Conservation (phyloP, 2,113 vertebrate species). For the Sarotherodon lohbergeri region DNA sequence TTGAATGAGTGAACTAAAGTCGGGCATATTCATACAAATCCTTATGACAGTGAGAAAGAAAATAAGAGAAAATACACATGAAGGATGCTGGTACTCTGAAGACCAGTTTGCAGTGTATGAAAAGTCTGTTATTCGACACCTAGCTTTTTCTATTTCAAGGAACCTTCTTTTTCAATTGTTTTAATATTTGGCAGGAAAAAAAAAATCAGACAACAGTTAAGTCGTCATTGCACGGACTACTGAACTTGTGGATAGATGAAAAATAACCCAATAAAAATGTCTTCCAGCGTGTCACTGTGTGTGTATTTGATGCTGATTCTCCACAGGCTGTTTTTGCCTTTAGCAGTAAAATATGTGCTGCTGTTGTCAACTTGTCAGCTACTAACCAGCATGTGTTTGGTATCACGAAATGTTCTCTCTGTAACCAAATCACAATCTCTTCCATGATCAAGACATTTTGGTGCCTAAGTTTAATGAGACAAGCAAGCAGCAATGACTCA, state of each 20-base stretch:
- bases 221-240: background rate
- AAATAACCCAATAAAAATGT: background rate
- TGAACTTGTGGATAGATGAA: background rate
- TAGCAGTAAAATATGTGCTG: background rate
- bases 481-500: background rate
- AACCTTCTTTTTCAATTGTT: background rate
- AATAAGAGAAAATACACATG: background rate
- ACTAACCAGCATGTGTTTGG: background rate
- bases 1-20: background rate
- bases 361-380: background rate
- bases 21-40: background rate
- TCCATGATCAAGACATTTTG: background rate
- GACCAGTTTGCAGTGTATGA: background rate
- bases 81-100: background rate
- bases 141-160: background rate
- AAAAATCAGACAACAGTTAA: background rate
- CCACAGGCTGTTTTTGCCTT: background rate
- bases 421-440: background rate
- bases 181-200: background rate
- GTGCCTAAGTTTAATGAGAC: background rate
- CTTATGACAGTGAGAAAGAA: accelerated
- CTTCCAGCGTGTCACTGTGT: background rate
- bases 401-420: background rate
- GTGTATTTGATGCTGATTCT: background rate
- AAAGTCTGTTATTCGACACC: background rate